Conservation (phyloP, 1,140 invertebrate genomes). For the Zaprionus nigranus region DNA sequence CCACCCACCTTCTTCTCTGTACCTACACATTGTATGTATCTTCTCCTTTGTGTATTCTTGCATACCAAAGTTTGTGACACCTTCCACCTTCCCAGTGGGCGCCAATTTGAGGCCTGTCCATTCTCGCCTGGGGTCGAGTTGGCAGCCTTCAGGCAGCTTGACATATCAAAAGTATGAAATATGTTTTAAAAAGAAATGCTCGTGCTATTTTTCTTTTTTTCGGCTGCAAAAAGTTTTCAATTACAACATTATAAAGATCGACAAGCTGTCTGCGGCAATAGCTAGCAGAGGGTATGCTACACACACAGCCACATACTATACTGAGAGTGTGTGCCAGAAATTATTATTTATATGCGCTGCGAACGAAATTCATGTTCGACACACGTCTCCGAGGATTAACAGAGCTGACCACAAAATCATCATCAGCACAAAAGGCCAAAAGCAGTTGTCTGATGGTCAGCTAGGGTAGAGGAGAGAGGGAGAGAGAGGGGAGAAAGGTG, state of each 20-base stretch:
- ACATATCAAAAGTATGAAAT: slow-evolving; percentile 81
- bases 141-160: slow-evolving; percentile 76
- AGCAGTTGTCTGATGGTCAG: slow-evolving; percentile 41
- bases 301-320: slow-evolving; percentile 22
- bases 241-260: slow-evolving; percentile 84
- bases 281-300: slow-evolving; percentile 46
- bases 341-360: slow-evolving; percentile 83
- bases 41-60: slow-evolving; percentile 22
- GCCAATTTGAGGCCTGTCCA: slow-evolving; percentile 50
- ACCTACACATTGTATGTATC: not conserved
- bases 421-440: slow-evolving; percentile 68
- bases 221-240: slow-evolving; percentile 77
- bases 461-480: not conserved
- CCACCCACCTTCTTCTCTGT: not conserved
- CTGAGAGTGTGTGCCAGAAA: slow-evolving; percentile 56
- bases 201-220: slow-evolving; percentile 26
- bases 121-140: slow-evolving; percentile 31
- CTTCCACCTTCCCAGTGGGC: slow-evolving; percentile 1
- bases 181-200: slow-evolving; percentile 79
- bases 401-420: slow-evolving; percentile 84
- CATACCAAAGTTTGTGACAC: slow-evolving; percentile 40
- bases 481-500: not conserved
- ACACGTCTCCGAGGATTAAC: slow-evolving; percentile 84
- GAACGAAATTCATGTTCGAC: slow-evolving; percentile 82
- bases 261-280: slow-evolving; percentile 83